Percentiles rank a stretch among this genome's conserved stretches.
Evolutionary conservation across 2,113 vertebrate genomes (phyloP).

Genomic region (Buteo buteo): DNA sequence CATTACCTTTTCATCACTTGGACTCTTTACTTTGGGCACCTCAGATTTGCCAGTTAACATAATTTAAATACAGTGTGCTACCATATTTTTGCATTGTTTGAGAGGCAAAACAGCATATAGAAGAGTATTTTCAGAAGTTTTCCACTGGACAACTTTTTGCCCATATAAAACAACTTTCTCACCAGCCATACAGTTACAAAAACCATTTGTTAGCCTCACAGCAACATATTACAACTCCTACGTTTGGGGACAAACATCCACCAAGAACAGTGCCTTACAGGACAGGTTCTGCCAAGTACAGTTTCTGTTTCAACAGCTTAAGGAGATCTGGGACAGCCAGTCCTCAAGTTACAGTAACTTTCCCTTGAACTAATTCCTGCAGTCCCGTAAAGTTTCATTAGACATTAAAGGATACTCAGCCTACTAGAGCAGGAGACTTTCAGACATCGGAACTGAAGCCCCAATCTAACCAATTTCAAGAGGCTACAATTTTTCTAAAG

Average conservation of each 20-base stretch:
- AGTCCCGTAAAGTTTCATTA: background rate
- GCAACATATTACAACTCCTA: background rate
- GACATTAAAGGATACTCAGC: background rate
- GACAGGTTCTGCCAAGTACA: background rate
- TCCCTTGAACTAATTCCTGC: slow-evolving; percentile 7
- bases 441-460: background rate
- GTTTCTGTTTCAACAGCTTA: background rate
- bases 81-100: background rate
- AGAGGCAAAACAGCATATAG: background rate
- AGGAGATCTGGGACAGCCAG: background rate
- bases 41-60: background rate
- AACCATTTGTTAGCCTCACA: background rate
- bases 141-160: background rate
- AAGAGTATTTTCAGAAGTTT: background rate
- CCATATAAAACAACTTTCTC: background rate
- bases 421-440: background rate
- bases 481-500: background rate
- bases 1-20: background rate
- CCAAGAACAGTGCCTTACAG: background rate
- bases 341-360: background rate
- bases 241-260: background rate
- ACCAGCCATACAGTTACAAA: background rate
- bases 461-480: background rate
- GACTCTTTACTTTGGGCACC: background rate
- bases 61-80: background rate